These are phyloP conservation scores for Muntiacus muntjak DNA, from an alignment of 2,113 vertebrate species.

Conservation along the genomic window DNA sequence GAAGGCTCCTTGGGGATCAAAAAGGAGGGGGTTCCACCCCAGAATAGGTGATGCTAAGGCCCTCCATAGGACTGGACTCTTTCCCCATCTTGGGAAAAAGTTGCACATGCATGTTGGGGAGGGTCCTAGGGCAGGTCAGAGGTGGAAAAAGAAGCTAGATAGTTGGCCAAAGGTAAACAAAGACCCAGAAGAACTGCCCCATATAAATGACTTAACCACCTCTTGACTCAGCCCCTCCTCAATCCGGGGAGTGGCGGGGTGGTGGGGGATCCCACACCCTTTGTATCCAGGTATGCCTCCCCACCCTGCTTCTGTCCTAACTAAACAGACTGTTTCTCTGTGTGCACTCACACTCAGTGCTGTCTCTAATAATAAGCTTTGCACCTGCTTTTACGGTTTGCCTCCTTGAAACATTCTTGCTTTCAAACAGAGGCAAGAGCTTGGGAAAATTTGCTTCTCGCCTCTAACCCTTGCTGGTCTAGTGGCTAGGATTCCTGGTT, in stretches of 20 bases:
- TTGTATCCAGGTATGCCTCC: not conserved
- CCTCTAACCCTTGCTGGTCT: not conserved
- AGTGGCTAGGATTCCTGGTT: not conserved
- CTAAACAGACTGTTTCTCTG: not conserved
- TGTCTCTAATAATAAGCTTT: not conserved
- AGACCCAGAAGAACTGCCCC: not conserved
- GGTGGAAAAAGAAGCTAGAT: not conserved
- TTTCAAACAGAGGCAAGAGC: not conserved
- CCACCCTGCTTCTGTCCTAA: not conserved
- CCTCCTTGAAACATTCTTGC: not conserved
- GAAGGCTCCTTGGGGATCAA: not conserved
- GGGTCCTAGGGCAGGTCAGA: not conserved
- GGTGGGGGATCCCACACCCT: not conserved
- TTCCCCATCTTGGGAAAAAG: not conserved
- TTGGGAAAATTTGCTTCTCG: not conserved
- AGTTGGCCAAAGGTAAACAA: not conserved
- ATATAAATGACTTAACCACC: not conserved
- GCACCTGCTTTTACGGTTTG: not conserved
- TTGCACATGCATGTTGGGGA: not conserved
- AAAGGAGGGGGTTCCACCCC: not conserved
- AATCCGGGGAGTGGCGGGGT: accelerated
- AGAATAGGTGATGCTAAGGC: not conserved
- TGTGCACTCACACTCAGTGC: not conserved
- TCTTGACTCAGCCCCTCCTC: not conserved
- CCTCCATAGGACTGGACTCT: not conserved